Evolutionary conservation across 2,888 invertebrate species (phyloP), one percentile per base, ranked within the genome.

Genomic region (Notodonta dromedarius): DNA sequence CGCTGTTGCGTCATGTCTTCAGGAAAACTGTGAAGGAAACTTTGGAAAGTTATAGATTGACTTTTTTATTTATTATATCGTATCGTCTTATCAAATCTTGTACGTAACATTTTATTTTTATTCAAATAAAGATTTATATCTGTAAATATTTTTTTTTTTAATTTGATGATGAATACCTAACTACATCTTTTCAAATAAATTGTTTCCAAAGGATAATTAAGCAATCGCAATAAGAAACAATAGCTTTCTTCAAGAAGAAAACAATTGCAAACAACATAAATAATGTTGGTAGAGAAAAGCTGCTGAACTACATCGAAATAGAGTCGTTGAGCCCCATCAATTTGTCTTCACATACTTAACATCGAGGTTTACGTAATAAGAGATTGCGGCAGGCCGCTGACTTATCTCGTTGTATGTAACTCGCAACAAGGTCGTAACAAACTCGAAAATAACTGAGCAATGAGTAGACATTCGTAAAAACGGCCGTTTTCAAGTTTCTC

Each of bases 401-500:
- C 86, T 86, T 85, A 77, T 79, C 78, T 70, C 79, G 71, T 78
- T 70, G 83, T 44, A 48, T 70, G 83, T 48, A 50, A 80, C 78
- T 82, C 74, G 81, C 81, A 83, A 82, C 92, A 93, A 93, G 93
- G 93, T 92, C 93, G 88, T 68, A 79, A 76, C 77, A 82, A 87
- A 81, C 81, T 84, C 86, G 73, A 90, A 93, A 93, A 93, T 93
- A 93, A 86, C 87, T 73, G 77, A 83, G 83, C 83, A 82, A 83
- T 84, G 81, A 88, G 86, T 86, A 88, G 85, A 89, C 86, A 90
- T 92, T 90, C 80, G 89, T 91, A 89, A 91, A 92, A 92, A 89
- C 86, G 80, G 70, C 66, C 83, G 86, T 86, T 92, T 92, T 90
- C 86, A 86, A 89, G 87, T 87, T 89, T 90, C 83, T 79, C 77